phyloP scores from a whole-genome alignment of 2,797 vertebrate species.

The Sebastes jordani region DNA sequence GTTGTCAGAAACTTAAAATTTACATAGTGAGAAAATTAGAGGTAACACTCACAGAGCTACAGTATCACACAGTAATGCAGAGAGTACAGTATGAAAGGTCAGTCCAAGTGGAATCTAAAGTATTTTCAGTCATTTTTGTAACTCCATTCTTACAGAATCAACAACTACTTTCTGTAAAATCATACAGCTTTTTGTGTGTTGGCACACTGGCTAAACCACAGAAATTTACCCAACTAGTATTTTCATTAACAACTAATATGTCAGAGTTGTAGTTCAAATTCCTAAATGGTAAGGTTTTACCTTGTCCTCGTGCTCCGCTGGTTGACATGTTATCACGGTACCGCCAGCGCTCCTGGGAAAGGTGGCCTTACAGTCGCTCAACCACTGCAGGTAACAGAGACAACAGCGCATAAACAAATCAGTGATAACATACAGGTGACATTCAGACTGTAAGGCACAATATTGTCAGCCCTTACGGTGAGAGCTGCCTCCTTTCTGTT shows the following conservation, averaged over 20 bases:
- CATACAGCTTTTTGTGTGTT: neutral
- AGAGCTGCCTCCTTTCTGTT: conserved; percentile 93
- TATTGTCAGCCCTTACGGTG: conserved; percentile 80
- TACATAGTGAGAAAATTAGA: conserved; percentile 58
- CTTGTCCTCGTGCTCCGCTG: conserved; percentile 92
- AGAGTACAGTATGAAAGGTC: conserved; percentile 72
- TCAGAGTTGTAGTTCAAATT: neutral
- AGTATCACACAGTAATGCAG: conserved; percentile 78
- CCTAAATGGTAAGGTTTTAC: conserved; percentile 72
- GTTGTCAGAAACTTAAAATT: conserved; percentile 44
- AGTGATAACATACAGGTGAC: neutral
- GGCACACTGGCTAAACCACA: neutral
- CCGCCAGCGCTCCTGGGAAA: conserved; percentile 88
- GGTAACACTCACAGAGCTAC: conserved; percentile 85
- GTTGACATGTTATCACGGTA: conserved; percentile 89
- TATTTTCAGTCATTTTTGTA: conserved; percentile 19
- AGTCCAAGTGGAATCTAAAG: conserved; percentile 60
- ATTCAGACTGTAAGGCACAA: neutral
- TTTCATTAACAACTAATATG: neutral
- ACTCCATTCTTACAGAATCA: neutral
- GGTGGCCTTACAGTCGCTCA: conserved; percentile 91
- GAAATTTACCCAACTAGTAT: neutral
- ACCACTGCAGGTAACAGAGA: conserved; percentile 84
- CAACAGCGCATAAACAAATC: neutral
- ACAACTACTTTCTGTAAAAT: neutral